These are phyloP conservation scores for Drosophila multiciliata DNA, from an alignment of 2,888 invertebrate genomes.

Conservation along the genomic window DNA sequence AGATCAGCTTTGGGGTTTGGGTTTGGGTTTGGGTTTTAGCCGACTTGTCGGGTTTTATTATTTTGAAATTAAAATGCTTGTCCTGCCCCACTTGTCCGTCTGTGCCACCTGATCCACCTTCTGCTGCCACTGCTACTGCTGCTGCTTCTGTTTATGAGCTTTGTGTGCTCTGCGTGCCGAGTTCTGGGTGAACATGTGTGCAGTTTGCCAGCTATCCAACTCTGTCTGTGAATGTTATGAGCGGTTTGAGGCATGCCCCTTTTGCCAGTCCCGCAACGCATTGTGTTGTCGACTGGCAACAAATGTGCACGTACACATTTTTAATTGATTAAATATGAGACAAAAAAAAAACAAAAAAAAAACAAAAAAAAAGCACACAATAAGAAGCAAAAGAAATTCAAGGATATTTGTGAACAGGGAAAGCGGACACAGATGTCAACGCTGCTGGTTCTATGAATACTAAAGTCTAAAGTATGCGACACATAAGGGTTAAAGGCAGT, in stretches of 20 bases:
- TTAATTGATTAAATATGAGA: constrained; percentile 74
- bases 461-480: constrained; percentile 4
- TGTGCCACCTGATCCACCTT: constrained; percentile 4
- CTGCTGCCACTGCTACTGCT: neutral
- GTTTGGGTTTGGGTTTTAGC: constrained; percentile 32
- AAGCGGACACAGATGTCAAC: constrained; percentile 28
- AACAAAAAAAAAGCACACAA: neutral
- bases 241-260: constrained; percentile 27
- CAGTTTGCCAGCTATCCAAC: constrained; percentile 28
- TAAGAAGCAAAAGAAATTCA: constrained; percentile 9
- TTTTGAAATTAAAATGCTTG: constrained; percentile 72
- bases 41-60: constrained; percentile 63
- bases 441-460: constrained; percentile 19
- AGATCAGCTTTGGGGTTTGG: constrained; percentile 31
- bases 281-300: constrained; percentile 32
- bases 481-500: constrained; percentile 9
- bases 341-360: neutral
- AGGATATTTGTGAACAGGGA: constrained; percentile 16
- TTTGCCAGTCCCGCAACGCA: constrained; percentile 15
- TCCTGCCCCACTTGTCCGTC: constrained; percentile 7
- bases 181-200: constrained; percentile 33
- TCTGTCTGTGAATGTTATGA: constrained; percentile 25
- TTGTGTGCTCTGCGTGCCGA: constrained; percentile 13
- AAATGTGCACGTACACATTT: constrained; percentile 64
- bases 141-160: constrained; percentile 50